phyloP scores from a whole-genome alignment of 2,888 invertebrate genomes.

The Phlogophora meticulosa region DNA sequence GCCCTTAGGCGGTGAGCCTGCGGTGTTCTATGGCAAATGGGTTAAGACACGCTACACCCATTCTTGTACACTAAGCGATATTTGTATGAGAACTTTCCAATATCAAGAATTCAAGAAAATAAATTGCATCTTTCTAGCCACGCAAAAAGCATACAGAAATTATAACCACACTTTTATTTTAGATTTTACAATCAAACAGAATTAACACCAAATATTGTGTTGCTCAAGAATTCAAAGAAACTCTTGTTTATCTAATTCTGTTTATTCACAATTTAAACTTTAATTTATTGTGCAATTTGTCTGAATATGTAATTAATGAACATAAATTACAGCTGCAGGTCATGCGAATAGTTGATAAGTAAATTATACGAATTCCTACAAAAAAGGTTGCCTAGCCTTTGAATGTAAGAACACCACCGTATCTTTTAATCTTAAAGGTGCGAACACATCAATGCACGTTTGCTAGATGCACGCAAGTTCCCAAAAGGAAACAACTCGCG shows the following conservation, averaged over 20 bases:
- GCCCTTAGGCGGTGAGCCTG: conserved; percentile 74
- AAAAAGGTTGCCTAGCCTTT: conserved; percentile 22
- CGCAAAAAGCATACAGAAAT: neutral
- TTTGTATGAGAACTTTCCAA: conserved; percentile 72
- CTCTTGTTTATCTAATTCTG: conserved; percentile 40
- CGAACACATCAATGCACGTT: conserved; percentile 5
- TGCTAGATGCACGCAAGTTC: neutral
- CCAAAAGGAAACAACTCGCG: neutral
- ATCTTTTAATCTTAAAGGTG: conserved; percentile 6
- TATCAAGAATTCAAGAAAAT: conserved; percentile 18
- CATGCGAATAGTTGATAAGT: conserved; percentile 29
- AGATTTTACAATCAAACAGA: conserved; percentile 32
- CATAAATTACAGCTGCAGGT: conserved; percentile 43
- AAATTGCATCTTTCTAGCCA: neutral
- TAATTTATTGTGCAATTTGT: conserved; percentile 52
- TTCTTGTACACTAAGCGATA: conserved; percentile 65
- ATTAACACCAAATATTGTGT: conserved; percentile 37
- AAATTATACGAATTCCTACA: conserved; percentile 33
- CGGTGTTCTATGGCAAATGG: conserved; percentile 76
- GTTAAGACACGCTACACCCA: conserved; percentile 78
- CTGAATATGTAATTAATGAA: conserved; percentile 52
- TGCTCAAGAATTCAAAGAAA: conserved; percentile 33
- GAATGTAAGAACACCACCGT: conserved; percentile 1
- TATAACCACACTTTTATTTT: conserved; percentile 23
- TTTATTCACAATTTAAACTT: conserved; percentile 45